A percentile compares a stretch with the other conserved stretches of the same genome.
These are phyloP conservation scores for Nomada lathburiana DNA, from an alignment of 2,888 invertebrate species.

Conservation along the genomic window DNA sequence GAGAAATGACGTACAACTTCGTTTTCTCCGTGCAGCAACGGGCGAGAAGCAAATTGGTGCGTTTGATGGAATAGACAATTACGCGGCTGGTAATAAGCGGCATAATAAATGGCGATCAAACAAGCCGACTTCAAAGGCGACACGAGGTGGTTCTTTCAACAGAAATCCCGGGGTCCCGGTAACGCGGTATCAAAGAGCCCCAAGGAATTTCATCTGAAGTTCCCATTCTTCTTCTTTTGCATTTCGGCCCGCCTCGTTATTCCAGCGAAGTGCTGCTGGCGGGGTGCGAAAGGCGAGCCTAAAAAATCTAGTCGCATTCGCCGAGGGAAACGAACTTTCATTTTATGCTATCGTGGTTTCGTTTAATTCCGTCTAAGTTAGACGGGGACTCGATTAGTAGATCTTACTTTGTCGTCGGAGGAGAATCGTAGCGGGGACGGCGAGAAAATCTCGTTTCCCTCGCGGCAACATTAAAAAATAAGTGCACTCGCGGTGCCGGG, in stretches of 20 bases:
- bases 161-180: slow-evolving; percentile 34
- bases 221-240: slow-evolving; percentile 34
- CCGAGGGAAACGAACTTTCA: slow-evolving; percentile 12
- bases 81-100: slow-evolving; percentile 23
- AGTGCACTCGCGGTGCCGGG: not conserved
- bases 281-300: slow-evolving; percentile 33
- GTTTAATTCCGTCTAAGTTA: slow-evolving; percentile 16
- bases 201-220: slow-evolving; percentile 35
- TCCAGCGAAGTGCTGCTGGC: slow-evolving; percentile 31
- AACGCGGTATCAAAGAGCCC: slow-evolving; percentile 49
- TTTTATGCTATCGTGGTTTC: not conserved
- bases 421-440: not conserved
- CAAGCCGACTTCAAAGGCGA: slow-evolving; percentile 33
- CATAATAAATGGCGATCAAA: slow-evolving; percentile 49
- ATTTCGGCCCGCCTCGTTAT: slow-evolving; percentile 43
- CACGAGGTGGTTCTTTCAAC: slow-evolving; percentile 18
- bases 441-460: not conserved
- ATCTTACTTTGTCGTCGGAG: slow-evolving; percentile 5
- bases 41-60: slow-evolving; percentile 12
- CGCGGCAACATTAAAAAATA: not conserved
- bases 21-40: not conserved
- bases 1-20: not conserved
- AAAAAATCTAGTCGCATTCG: slow-evolving; percentile 23
- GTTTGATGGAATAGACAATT: slow-evolving; percentile 20
- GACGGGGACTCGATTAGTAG: slow-evolving; percentile 35